Evolutionary conservation across 2,797 vertebrate species (phyloP).

Genomic region (Pampus argenteus): DNA sequence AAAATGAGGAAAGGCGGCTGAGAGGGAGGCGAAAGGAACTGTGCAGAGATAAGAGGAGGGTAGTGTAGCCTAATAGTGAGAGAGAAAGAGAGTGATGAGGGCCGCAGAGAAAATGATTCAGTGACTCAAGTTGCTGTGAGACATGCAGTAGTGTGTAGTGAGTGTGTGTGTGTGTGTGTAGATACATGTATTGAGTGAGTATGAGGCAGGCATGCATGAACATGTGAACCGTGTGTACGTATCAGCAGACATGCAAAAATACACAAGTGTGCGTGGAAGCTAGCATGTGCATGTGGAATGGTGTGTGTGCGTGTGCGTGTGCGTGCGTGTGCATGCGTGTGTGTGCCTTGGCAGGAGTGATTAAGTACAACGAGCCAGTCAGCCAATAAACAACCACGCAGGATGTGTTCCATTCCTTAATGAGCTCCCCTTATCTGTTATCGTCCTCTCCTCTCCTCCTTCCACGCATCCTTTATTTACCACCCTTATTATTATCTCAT

Average conservation of each 20-base stretch:
- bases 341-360: constrained; percentile 65
- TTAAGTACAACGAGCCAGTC: constrained; percentile 69
- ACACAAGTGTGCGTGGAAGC: neutral
- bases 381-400: constrained; percentile 74
- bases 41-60: constrained; percentile 48
- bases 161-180: constrained; percentile 3
- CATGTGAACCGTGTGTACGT: constrained; percentile 3
- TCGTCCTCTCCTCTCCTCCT: constrained; percentile 59
- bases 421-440: constrained; percentile 72
- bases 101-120: constrained; percentile 72
- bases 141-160: constrained; percentile 39
- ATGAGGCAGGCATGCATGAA: constrained; percentile 11
- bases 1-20: constrained; percentile 17
- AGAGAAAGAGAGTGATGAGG: constrained; percentile 60
- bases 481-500: constrained; percentile 62
- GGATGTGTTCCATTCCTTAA: constrained; percentile 76
- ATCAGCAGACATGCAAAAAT: constrained; percentile 26
- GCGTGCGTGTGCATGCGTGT: neutral
- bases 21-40: constrained; percentile 20
- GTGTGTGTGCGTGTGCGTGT: neutral
- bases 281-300: neutral
- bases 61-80: constrained; percentile 39
- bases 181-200: constrained; percentile 1
- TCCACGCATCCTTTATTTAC: constrained; percentile 67
- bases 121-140: constrained; percentile 65